Base-by-base conservation (phyloP, 1,140 invertebrate species). In the Lordiphosa collinella region DNA sequence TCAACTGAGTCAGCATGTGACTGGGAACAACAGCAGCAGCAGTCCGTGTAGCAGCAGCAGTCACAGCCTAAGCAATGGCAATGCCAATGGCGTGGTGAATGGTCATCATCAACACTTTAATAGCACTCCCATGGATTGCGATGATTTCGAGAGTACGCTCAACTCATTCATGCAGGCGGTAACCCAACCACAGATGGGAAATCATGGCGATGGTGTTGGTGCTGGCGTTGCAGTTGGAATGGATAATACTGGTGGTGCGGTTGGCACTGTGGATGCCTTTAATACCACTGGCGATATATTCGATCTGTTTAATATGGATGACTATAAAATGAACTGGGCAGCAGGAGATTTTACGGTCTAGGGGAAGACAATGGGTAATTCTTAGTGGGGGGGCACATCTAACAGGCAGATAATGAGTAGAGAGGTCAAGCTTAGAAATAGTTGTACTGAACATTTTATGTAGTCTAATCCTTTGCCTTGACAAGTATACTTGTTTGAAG, bases 261-360 rank as follows among this genome's bases (percentile, higher is more conserved):
- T 64, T 8, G 67, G 54, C 6, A 16, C 57, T 1, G 79, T 85
- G 3, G 86, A 88, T 63, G 61, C 79, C 14, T 88, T 88, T 50
- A 76, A 72, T 65, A 43, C 73, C 25, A 64, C 69, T 14, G 73
- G 69, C 41, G 86, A 89, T 22, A 87, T 88, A 16, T 86, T 89
- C 40, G 88, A 89, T 70, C 61, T 89, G 47, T 89, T 89, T 64
- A 88, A 87, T 54, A 89, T 89, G 29, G 88, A 89, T 56, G 88
- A 89, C 57, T 89, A 87, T 55, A 89, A 89, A 57, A 89, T 89
- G 88, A 84, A 73, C 25, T 89, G 87, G 87, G 86, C 86, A 32
- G 71, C 79, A 18, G 84, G 84, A 2, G 88, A 89, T 48, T 89
- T 88, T 54, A 87, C 87, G 8, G 88, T 89, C n/a, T 89, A 74